Base-by-base conservation (phyloP, 2,888 invertebrate genomes). In the Drosophila differens region DNA sequence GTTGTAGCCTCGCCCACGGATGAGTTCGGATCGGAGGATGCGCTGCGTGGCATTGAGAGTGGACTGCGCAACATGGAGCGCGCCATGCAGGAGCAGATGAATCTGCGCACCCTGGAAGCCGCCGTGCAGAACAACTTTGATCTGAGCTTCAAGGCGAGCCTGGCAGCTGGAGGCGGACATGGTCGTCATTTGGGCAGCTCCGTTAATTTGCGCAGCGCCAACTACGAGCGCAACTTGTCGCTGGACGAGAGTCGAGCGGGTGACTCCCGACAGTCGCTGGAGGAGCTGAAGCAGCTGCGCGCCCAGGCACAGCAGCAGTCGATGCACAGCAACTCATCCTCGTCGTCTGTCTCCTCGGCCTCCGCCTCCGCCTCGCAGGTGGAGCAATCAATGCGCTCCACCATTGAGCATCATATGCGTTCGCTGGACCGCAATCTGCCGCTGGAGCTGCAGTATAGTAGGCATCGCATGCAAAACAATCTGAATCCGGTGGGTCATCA, bases 71-170 rank as follows among this genome's bases (percentile, higher is more conserved):
- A 93, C 68, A 94, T 94, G 94, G 94, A 94, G 74, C 91, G 94
- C 28, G 94, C 94, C 63, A 93, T 93, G 93, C 93, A 93, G 80
- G 94, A 94, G 74, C 94, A 94, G 83, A 93, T 94, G 91, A 93
- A 92, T 74, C 67, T 94, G 49, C 85, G 94, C 25, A 92, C 91
- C 35, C 74, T 93, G 67, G 94, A 94, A 81, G 92, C 91, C 0
- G 91, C 91, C 3, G 87, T 85, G 44, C 91, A 90, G 52, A 91
- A 91, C 60, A 92, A 89, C 52, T 91, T 92, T 55, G 92, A 92
- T 76, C 74, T 92, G 47, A 90, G 89, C 61, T 92, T 92, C 35
- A 92, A 92, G 73, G 89, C 91, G 0, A 90, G 84, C 53, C 58
- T 91, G 32, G 88, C 85, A 5, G 89, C 85, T 0, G 89, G 83